Conservation (phyloP, 2,797 vertebrate genomes). For the Manis javanica region DNA sequence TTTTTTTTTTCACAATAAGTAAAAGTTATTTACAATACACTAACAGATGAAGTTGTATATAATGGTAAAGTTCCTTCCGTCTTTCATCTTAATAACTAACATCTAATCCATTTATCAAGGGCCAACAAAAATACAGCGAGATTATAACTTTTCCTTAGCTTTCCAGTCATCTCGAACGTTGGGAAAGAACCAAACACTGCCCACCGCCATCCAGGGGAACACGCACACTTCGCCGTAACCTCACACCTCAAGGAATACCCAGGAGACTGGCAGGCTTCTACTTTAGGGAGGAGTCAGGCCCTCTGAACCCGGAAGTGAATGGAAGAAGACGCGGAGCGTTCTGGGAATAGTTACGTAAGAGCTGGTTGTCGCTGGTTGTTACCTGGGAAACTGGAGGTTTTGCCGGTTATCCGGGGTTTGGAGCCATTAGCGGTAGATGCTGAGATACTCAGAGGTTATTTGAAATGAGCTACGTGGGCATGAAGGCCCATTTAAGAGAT, state of each 20-base stretch:
- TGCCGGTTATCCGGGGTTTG: fast-evolving
- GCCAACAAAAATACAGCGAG: neutral
- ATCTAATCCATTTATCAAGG: neutral
- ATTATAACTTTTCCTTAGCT: neutral
- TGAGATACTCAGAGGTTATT: neutral
- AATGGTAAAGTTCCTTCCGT: neutral
- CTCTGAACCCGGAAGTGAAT: neutral
- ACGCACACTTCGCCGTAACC: fast-evolving
- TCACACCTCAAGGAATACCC: too few relatives aligned
- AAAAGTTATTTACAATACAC: neutral
- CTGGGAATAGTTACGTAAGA: constrained; percentile 32
- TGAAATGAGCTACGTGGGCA: too few relatives aligned
- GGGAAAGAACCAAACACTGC: neutral
- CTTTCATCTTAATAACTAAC: neutral
- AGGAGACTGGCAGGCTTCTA: fast-evolving
- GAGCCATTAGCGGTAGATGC: fast-evolving
- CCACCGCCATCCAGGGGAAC: fast-evolving
- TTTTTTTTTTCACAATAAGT: neutral
- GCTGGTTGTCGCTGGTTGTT: neutral
- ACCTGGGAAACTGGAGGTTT: neutral
- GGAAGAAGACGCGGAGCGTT: neutral
- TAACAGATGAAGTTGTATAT: neutral
- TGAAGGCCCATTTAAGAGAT: neutral
- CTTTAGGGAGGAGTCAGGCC: neutral
- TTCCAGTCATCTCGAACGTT: neutral